Evolutionary conservation across 2,113 vertebrate genomes (phyloP).

Genomic region (Callocephalon fimbriatum): DNA sequence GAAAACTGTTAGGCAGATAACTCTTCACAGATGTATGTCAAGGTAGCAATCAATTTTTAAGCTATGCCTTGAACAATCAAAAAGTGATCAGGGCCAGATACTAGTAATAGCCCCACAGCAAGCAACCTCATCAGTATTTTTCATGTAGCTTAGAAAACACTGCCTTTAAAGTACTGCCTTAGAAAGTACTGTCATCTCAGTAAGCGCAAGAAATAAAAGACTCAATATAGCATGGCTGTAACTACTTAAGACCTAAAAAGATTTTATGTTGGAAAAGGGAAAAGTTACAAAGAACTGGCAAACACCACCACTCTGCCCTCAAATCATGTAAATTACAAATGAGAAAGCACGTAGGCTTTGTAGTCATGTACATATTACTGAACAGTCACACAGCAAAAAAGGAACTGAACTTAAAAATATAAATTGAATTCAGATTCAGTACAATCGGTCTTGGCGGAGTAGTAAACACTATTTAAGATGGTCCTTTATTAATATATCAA

Average conservation of each 20-base stretch:
- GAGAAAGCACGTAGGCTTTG: neutral
- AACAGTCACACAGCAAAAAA: neutral
- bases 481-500: neutral
- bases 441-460: neutral
- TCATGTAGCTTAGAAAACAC: neutral
- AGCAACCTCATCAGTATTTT: neutral
- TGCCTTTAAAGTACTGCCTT: neutral
- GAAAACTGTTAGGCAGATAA: neutral
- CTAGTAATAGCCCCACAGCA: neutral
- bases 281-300: neutral
- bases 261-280: neutral
- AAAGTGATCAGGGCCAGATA: neutral
- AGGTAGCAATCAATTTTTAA: neutral
- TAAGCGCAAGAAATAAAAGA: neutral
- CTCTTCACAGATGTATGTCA: neutral
- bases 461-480: neutral
- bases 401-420: neutral
- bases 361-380: neutral
- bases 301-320: neutral
- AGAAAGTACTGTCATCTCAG: neutral
- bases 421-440: neutral
- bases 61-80: neutral
- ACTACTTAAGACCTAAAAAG: neutral
- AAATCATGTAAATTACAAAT: neutral
- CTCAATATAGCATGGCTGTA: neutral